Conservation (phyloP, 2,113 vertebrate species). For the Pao palembangensis region DNA sequence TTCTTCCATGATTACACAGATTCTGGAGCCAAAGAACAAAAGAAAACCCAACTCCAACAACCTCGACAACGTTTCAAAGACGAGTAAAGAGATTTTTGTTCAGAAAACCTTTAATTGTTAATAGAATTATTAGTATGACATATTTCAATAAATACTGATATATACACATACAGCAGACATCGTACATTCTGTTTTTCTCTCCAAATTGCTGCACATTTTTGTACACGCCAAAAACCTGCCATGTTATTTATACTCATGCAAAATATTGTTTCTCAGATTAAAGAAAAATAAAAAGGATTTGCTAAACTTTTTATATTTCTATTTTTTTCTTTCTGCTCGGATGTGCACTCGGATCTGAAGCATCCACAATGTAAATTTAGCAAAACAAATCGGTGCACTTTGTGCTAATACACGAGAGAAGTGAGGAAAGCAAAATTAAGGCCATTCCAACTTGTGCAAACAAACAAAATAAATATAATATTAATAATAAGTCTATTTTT, state of each 20-base stretch:
- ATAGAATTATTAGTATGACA: slow-evolving; percentile 91
- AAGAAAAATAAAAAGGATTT: slow-evolving; percentile 83
- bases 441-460: slow-evolving; percentile 86
- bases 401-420: slow-evolving; percentile 80
- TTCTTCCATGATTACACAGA: slow-evolving; percentile 67
- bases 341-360: slow-evolving; percentile 69
- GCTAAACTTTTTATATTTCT: slow-evolving; percentile 65
- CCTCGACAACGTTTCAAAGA: slow-evolving; percentile 72
- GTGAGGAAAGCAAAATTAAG: slow-evolving; percentile 84
- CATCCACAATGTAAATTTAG: slow-evolving; percentile 54
- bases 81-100: slow-evolving; percentile 81
- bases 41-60: slow-evolving; percentile 66
- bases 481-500: slow-evolving; percentile 7
- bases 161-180: slow-evolving; percentile 96
- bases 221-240: slow-evolving; percentile 95
- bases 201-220: slow-evolving; percentile 83
- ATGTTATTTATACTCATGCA: slow-evolving; percentile 88
- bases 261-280: slow-evolving; percentile 81
- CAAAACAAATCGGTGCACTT: slow-evolving; percentile 76
- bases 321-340: slow-evolving; percentile 45
- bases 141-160: slow-evolving; percentile 98
- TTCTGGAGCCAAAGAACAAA: slow-evolving; percentile 70
- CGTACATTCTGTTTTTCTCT: slow-evolving; percentile 91
- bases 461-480: slow-evolving; percentile 50
- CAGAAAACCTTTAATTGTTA: slow-evolving; percentile 93